Evolutionary conservation across 2,888 invertebrate species (phyloP).

Genomic region (Dasypolia templi): DNA sequence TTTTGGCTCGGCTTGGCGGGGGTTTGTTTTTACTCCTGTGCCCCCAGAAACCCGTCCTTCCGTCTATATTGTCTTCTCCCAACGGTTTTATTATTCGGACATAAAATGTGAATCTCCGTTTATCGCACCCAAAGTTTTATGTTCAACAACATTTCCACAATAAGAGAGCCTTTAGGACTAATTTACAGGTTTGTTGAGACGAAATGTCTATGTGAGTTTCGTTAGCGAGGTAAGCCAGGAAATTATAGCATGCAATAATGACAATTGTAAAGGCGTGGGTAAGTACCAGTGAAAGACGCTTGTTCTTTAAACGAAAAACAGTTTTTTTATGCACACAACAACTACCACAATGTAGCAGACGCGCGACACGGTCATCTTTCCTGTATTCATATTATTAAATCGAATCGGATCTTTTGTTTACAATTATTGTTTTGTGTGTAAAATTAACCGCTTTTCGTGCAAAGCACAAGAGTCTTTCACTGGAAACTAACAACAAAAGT

Average conservation of each 20-base stretch:
- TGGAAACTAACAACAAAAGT: background rate
- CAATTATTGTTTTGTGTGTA: too few species aligned
- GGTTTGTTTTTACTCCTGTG: too few species aligned
- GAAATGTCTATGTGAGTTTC: background rate
- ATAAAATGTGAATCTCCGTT: slow-evolving; percentile 49
- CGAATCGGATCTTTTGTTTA: background rate
- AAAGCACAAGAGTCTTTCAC: background rate
- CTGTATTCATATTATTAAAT: background rate
- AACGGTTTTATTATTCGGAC: slow-evolving; percentile 32
- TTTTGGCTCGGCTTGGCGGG: too few species aligned
- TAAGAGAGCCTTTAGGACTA: slow-evolving; percentile 10
- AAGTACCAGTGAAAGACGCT: background rate
- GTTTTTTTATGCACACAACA: background rate
- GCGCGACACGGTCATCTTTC: too few species aligned
- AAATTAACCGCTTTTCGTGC: background rate
- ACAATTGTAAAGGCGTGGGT: background rate
- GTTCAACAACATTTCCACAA: slow-evolving; percentile 23
- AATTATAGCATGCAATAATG: background rate
- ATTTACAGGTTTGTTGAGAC: background rate
- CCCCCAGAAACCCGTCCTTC: too few species aligned
- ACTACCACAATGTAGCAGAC: background rate
- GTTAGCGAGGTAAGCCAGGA: background rate
- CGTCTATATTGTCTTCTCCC: too few species aligned
- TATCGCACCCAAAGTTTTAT: slow-evolving; percentile 41
- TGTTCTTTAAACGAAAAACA: background rate